Evolutionary conservation across 2,888 invertebrate genomes (phyloP).

Genomic region (Dinocampus coccinellae): DNA sequence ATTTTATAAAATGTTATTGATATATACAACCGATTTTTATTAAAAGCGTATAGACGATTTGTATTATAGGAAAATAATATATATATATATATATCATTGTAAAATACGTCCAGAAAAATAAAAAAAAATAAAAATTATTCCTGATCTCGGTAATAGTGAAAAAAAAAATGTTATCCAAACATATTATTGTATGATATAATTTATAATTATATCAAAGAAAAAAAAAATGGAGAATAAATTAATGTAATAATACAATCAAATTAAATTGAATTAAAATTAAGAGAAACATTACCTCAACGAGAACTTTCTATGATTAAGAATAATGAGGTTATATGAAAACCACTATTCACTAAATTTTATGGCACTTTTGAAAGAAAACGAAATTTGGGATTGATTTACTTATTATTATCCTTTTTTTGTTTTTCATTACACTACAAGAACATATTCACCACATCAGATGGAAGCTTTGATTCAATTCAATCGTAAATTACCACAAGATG

Average conservation of each 20-base stretch:
- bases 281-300: too few species aligned
- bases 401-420: too few species aligned
- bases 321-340: neutral
- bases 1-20: constrained; percentile 3
- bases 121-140: neutral
- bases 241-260: neutral
- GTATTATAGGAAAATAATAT: neutral
- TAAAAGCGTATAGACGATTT: neutral
- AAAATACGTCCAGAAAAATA: neutral
- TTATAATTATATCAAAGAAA: neutral
- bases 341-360: too few species aligned
- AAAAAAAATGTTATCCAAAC: neutral
- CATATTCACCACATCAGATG: neutral
- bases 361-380: too few species aligned
- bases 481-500: neutral
- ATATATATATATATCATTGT: neutral
- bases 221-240: neutral
- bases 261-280: too few species aligned
- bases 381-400: too few species aligned
- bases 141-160: neutral
- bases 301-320: too few species aligned
- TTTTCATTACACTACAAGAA: too few species aligned
- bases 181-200: neutral
- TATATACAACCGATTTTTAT: neutral
- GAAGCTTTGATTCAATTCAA: neutral